Base-by-base conservation (phyloP, 2,888 invertebrate genomes). In the Mimumesa dahlbomi region DNA sequence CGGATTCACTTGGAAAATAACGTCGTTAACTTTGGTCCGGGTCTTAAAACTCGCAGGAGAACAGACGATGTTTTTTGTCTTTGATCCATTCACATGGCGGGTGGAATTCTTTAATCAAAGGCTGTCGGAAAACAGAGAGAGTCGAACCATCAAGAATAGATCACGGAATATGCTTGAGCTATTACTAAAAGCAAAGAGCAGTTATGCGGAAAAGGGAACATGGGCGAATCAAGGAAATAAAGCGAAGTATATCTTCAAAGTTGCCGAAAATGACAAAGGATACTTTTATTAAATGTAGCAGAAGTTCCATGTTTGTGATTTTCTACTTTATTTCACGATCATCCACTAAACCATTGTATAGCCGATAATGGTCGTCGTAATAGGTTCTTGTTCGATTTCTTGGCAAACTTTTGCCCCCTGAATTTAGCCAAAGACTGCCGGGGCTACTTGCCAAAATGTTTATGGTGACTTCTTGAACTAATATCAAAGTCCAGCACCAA, bases 361-460 rank as follows among this genome's bases (percentile, higher is more conserved):
- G 45, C 50, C 63, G 66, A 75, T 76, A 75, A 76, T 72, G 72
- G 68, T 62, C 57, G 45, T 58, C 54, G 75, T 68, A 75, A 75
- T 72, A 75, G 75, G 61, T 76, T 75, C 68, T 50, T 63, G 42
- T 59, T 57, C 65, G 61, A 57, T 48, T 66, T 73, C 74, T 75
- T 74, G 75, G 73, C 73, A 76, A 64, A 59, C 59, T 57, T 70
- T 45, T 52, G 66, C 56, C 50, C 45, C 53, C 73, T 46, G 72
- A 66, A 67, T 73, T 71, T 67, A 71, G 49, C 57, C 62, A 66
- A 73, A 63, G 57, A 71, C 22, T 34, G 19, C 29, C 45, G 53
- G 38, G 73, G 71, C 56, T 49, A 42, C 31, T 54, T 67, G 71
- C 71, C 71, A 73, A 71, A 67, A 71, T 72, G 63, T 71, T 70